Conservation (phyloP, 2,797 vertebrate species). For the Odontamblyopus lacepedii region DNA sequence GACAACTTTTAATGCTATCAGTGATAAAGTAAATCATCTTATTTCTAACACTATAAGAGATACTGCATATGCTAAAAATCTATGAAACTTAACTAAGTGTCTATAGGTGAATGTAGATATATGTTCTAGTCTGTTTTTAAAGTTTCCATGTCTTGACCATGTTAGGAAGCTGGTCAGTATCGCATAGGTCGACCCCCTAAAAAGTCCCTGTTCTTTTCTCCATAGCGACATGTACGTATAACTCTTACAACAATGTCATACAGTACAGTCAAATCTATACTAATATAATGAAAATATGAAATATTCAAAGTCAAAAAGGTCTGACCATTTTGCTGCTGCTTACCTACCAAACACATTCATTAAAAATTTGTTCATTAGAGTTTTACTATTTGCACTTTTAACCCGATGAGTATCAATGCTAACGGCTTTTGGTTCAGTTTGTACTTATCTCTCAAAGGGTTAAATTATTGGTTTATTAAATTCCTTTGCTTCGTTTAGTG, state of each 20-base stretch:
- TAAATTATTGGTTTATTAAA: constrained; percentile 78
- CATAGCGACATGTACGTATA: constrained; percentile 72
- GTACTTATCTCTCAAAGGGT: constrained; percentile 74
- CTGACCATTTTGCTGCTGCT: constrained; percentile 94
- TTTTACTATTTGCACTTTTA: constrained; percentile 85
- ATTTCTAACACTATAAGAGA: constrained; percentile 41
- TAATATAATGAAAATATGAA: constrained; percentile 68
- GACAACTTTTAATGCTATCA: constrained; percentile 30
- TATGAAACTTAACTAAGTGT: constrained; percentile 22
- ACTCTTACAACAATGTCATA: constrained; percentile 76
- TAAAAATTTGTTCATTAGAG: constrained; percentile 85
- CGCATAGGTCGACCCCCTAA: constrained; percentile 84
- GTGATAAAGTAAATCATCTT: constrained; percentile 30
- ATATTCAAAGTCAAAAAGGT: constrained; percentile 63
- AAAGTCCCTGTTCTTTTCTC: constrained; percentile 72
- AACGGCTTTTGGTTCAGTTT: constrained; percentile 22
- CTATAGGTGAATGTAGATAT: constrained; percentile 74
- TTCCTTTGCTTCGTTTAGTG: constrained; percentile 72
- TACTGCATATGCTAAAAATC: constrained; percentile 43
- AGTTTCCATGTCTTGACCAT: constrained; percentile 71
- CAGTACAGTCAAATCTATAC: constrained; percentile 79
- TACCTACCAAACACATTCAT: constrained; percentile 81
- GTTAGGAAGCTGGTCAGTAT: constrained; percentile 88
- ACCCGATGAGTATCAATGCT: constrained; percentile 70
- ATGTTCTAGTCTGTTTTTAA: constrained; percentile 35